Conservation (phyloP, 1,140 invertebrate genomes). For the Solen grandis region DNA sequence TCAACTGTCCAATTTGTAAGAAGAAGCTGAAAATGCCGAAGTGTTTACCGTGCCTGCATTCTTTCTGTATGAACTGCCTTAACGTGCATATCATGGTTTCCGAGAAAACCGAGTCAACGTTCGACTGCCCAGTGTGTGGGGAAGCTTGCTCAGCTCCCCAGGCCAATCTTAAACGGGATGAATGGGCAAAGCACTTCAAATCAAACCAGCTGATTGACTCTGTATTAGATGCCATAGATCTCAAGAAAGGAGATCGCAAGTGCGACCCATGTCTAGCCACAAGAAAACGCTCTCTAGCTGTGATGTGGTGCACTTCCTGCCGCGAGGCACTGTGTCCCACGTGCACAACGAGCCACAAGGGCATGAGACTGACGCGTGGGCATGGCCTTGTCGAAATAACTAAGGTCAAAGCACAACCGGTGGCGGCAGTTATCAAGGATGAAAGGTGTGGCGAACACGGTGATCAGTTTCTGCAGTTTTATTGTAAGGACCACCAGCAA, state of each 20-base stretch:
- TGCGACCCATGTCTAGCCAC: constrained; percentile 44
- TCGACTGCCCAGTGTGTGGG: constrained; percentile 38
- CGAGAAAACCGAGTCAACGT: not conserved
- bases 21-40: constrained; percentile 26
- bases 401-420: constrained; percentile 22
- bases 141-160: constrained; percentile 6
- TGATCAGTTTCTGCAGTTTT: constrained; percentile 34
- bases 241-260: constrained; percentile 30
- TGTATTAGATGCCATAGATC: constrained; percentile 9
- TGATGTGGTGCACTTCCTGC: constrained; percentile 46
- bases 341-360: constrained; percentile 40
- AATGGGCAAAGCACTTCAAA: constrained; percentile 45
- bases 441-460: constrained; percentile 35
- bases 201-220: constrained; percentile 31
- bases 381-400: constrained; percentile 39
- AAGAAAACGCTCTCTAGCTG: constrained; percentile 13
- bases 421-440: constrained; percentile 29
- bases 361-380: constrained; percentile 38
- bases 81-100: constrained; percentile 14
- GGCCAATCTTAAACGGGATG: not conserved
- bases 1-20: constrained; percentile 37
- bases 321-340: constrained; percentile 28
- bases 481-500: constrained; percentile 35
- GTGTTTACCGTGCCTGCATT: constrained; percentile 42
- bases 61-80: constrained; percentile 23